Conservation (phyloP, 1,140 invertebrate genomes). For the Periplaneta americana region DNA sequence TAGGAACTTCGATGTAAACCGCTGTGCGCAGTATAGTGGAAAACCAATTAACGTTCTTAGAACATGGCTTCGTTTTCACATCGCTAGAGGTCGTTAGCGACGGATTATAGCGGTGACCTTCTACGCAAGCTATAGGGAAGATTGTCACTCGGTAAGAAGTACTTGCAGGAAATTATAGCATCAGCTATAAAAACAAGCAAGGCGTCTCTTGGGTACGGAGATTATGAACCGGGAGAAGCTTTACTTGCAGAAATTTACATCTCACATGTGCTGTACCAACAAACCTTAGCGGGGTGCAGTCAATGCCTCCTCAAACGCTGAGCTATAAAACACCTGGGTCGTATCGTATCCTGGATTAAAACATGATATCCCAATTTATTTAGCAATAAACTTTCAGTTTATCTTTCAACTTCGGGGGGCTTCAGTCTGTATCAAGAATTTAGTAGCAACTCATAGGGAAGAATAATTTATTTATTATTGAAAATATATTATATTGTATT, state of each 20-base stretch:
- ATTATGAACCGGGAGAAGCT: not conserved
- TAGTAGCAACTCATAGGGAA: too few relatives aligned
- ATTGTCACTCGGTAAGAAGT: not conserved
- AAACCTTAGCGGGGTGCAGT: too few relatives aligned
- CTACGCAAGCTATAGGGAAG: not conserved
- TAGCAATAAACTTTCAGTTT: too few relatives aligned
- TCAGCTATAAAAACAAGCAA: not conserved
- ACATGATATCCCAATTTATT: too few relatives aligned
- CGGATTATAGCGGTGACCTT: not conserved
- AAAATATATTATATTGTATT: too few relatives aligned
- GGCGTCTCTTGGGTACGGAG: too few relatives aligned
- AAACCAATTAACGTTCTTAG: not conserved
- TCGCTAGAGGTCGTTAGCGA: not conserved
- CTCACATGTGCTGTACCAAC: not conserved
- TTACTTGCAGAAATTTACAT: not conserved
- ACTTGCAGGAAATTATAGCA: not conserved
- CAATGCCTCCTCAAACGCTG: too few relatives aligned
- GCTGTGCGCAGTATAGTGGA: not conserved
- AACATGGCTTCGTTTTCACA: not conserved
- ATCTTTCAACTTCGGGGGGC: too few relatives aligned
- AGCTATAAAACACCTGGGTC: too few relatives aligned
- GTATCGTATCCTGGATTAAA: too few relatives aligned
- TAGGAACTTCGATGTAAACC: not conserved
- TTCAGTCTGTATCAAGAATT: too few relatives aligned
- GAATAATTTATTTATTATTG: too few relatives aligned